Base-by-base conservation (phyloP, 2,113 vertebrate species). In the Tiliqua scincoides region DNA sequence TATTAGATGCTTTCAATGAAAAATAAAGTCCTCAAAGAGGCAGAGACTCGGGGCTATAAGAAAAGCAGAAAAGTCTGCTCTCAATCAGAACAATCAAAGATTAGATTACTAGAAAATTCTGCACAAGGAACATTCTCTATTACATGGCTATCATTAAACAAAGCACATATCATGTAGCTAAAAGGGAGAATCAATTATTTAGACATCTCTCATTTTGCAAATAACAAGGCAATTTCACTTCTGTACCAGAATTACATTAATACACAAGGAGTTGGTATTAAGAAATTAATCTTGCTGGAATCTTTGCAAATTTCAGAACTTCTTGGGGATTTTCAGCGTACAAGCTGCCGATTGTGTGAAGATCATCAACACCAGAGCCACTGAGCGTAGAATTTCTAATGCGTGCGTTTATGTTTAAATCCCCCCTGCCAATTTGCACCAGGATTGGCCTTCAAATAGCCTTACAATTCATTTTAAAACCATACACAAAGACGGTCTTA, bases 101-200 rank as follows among this genome's bases (percentile, higher is more conserved):
- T 83, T 70, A 85, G 17, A 27, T 87, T 88, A 30, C 9, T 82
- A 88, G 86, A 89, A 78, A 84, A 85, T 40, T 82, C 35, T 23
- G 83, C 43, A 86, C 32, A 65, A 20, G 68, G 87, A 82, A 67
- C 17, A n/a, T 37, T 82, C 1, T 54, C 75, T 85, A 73, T 73
- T 90, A 82, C 85, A 85, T 90, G 79, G 43, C 30, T 73, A 37
- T 61, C 54, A 71, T 90, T n/a, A 30, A 20, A 32, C 65, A 79
- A 89, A 90, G 1, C 27, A 25, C 68, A 79, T 43, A 86, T 37
- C 3, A 71, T 83, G 77, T 88, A 93, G 40, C 71, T 79, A 88
- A 77, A 83, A 89, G 82, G 40, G 90, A 85, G 27, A 91, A 86
- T 65, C 0, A 84, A 92, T 86, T 80, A 59, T 62, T 85, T 85